Evolutionary conservation across 2,888 invertebrate genomes (phyloP).

Genomic region (Rhingia campestris): DNA sequence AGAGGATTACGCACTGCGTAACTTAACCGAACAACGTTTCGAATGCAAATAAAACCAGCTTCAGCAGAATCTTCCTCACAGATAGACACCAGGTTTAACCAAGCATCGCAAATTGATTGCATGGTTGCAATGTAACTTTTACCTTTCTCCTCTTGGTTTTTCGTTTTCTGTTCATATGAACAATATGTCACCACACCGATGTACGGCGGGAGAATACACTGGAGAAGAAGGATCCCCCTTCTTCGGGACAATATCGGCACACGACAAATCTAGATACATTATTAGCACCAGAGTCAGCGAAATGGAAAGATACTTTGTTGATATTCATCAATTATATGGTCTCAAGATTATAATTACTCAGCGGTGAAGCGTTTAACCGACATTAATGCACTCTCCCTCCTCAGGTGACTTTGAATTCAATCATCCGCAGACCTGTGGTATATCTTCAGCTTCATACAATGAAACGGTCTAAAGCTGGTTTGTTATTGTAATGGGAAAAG

Average conservation of each 20-base stretch:
- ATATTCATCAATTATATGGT: slow-evolving; percentile 59
- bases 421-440: slow-evolving; percentile 33
- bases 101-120: slow-evolving; percentile 68
- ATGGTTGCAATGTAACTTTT: slow-evolving; percentile 48
- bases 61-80: slow-evolving; percentile 32
- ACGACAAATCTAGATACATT: not conserved
- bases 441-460: slow-evolving; percentile 14
- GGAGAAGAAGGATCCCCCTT: slow-evolving; percentile 20
- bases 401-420: slow-evolving; percentile 34
- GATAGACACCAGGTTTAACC: slow-evolving; percentile 45
- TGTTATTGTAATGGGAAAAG: slow-evolving; percentile 35
- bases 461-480: slow-evolving; percentile 6
- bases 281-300: slow-evolving; percentile 7
- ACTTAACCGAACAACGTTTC: slow-evolving; percentile 58
- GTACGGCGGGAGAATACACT: slow-evolving; percentile 18
- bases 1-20: slow-evolving; percentile 31
- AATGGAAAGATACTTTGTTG: slow-evolving; percentile 34
- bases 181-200: slow-evolving; percentile 44
- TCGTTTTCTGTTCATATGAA: slow-evolving; percentile 35
- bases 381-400: slow-evolving; percentile 53
- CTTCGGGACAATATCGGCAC: slow-evolving; percentile 16
- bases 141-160: slow-evolving; percentile 51
- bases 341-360: slow-evolving; percentile 60
- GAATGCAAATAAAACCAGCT: slow-evolving; percentile 65
- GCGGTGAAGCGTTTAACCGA: slow-evolving; percentile 67